phyloP scores from a whole-genome alignment of 2,888 invertebrate species.

The Xylocampa areola region DNA sequence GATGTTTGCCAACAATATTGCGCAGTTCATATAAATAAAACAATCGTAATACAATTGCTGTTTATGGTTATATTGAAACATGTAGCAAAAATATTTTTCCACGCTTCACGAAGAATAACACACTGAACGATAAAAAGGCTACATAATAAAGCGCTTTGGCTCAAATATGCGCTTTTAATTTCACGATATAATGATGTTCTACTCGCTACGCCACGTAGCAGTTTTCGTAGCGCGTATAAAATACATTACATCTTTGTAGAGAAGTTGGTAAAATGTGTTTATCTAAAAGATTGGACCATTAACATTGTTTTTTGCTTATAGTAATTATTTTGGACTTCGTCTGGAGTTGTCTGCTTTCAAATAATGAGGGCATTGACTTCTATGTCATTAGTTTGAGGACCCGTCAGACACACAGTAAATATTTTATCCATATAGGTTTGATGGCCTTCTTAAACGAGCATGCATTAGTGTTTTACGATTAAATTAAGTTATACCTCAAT shows the following conservation, averaged over 20 bases:
- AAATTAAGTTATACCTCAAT: constrained; percentile 9
- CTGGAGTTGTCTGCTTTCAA: constrained; percentile 23
- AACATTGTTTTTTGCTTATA: constrained; percentile 13
- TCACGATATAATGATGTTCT: neutral
- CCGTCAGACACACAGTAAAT: constrained; percentile 1
- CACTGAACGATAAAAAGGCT: too few species aligned
- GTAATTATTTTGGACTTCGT: constrained; percentile 20
- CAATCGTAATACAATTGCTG: constrained; percentile 2
- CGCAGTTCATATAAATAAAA: constrained; percentile 8
- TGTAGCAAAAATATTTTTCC: too few species aligned
- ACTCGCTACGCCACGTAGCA: constrained; percentile 41
- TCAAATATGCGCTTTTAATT: too few species aligned
- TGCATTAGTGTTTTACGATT: constrained; percentile 21
- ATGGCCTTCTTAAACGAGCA: constrained; percentile 30
- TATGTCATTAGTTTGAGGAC: constrained; percentile 20
- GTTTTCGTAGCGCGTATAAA: constrained; percentile 1
- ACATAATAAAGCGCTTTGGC: too few species aligned
- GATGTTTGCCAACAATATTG: constrained; percentile 12
- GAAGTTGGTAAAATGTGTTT: neutral
- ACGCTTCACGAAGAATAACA: too few species aligned
- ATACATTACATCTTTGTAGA: constrained; percentile 1
- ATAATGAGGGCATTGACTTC: constrained; percentile 48
- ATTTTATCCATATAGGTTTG: constrained; percentile 28
- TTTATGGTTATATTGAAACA: too few species aligned
- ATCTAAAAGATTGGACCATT: constrained; percentile 2